Evolutionary conservation across 2,888 invertebrate species (phyloP), one percentile per base, ranked within the genome.

Genomic region (Nomada hirtipes): DNA sequence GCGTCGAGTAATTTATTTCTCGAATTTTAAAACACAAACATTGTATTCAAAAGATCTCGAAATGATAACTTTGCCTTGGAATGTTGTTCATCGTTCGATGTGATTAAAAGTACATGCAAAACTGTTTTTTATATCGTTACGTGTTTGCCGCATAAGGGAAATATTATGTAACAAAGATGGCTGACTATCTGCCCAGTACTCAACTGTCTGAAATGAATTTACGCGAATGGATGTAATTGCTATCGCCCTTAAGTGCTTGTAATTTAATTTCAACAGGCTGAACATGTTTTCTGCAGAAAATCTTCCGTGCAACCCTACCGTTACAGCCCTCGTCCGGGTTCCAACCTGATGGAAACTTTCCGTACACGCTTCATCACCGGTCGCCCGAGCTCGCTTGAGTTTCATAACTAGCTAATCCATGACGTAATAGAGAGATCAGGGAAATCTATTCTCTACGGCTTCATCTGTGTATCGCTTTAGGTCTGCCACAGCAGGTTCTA

Each of bases 321-420:
- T 65, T 82, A 82, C 83, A 79, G 74, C 84, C 82, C 79, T 64
- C 76, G 60, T 76, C 73, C 73, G 60, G 74, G 73, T 79, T 81
- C 77, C 78, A 57, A 70, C 78, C 88, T 75, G 74, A 76, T 68
- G 73, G 83, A 84, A 89, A 89, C 87, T 89, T 89, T 88, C 81
- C 76, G 79, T 86, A 89, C 89, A 83, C 83, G 87, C 87, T 89
- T 89, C 89, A 89, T 89, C 89, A 86, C 84, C 78, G 80, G 80
- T 87, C 89, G 84, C 87, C 80, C 76, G 79, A 76, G 65, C 78
- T 78, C 82, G 79, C 76, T 86, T 75, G 88, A 92, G 91, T 92
- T 93, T 91, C 92, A 90, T 91, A 93, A 92, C 91, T 90, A 90
- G 90, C 91, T 92, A 93, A 92, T 92, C 92, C 90, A 81, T 83